Percentiles rank a stretch among this genome's conserved stretches.
Conservation (phyloP, 2,113 vertebrate genomes). For the Salvelinus namaycush region DNA sequence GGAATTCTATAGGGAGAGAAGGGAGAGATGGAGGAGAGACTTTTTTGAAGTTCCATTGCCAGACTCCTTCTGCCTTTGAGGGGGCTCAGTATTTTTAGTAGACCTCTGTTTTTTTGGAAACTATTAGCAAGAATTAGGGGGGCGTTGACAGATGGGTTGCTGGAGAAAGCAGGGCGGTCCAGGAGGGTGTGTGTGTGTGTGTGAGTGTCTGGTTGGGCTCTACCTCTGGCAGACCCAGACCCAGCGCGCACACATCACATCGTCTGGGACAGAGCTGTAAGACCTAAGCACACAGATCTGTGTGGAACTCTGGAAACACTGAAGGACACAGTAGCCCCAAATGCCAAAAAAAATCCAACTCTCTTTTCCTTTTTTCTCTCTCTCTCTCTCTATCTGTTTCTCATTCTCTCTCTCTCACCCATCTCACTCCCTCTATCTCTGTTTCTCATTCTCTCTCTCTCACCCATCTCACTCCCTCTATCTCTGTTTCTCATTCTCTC, state of each 20-base stretch:
- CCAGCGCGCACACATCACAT: conserved; percentile 21
- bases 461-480: no score
- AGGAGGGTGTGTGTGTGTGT: conserved; percentile 30
- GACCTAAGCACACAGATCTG: conserved; percentile 39
- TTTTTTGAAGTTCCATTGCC: conserved; percentile 7
- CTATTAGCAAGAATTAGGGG: conserved; percentile 59
- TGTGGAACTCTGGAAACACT: conserved; percentile 46
- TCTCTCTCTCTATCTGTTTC: not conserved
- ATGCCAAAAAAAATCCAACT: conserved; percentile 12
- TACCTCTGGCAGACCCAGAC: conserved; percentile 29
- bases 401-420: no score
- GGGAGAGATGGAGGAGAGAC: conserved; percentile 9
- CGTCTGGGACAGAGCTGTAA: conserved; percentile 32
- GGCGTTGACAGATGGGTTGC: conserved; percentile 63
- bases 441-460: conserved; percentile 14
- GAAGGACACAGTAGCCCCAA: conserved; percentile 47
- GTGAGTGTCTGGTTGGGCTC: conserved; percentile 16
- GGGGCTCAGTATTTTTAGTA: conserved; percentile 4
- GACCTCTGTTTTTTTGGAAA: conserved; percentile 55
- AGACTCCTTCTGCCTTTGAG: not conserved
- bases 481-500: no score
- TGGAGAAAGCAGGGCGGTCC: conserved; percentile 41
- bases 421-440: not conserved
- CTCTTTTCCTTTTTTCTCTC: not conserved
- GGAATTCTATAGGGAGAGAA: conserved; percentile 25